Evolutionary conservation across 2,797 vertebrate species (phyloP).

Genomic region (Sebastes diploproa): DNA sequence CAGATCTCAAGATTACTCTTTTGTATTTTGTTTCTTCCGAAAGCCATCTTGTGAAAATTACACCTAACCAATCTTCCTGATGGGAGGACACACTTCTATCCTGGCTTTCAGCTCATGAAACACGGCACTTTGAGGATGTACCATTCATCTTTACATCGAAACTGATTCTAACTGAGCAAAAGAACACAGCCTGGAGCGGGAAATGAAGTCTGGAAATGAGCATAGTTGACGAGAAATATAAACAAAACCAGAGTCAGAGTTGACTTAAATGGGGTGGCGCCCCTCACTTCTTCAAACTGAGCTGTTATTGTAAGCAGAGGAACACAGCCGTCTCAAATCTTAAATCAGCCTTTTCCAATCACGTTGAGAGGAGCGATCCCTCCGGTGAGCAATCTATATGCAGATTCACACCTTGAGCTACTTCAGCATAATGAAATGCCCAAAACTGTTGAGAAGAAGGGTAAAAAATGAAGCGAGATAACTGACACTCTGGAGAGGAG

Average conservation of each 20-base stretch:
- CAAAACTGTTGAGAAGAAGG: constrained; percentile 68
- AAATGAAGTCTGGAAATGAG: constrained; percentile 12
- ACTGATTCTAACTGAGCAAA: not conserved
- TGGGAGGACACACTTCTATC: constrained; percentile 49
- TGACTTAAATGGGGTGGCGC: constrained; percentile 28
- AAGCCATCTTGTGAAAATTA: constrained; percentile 61
- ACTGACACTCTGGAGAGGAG: constrained; percentile 64
- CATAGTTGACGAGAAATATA: constrained; percentile 32
- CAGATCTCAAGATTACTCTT: constrained; percentile 47
- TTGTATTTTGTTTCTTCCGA: constrained; percentile 53
- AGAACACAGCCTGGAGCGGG: constrained; percentile 8
- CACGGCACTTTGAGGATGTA: constrained; percentile 44
- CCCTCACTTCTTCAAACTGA: constrained; percentile 22
- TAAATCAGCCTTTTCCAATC: constrained; percentile 67
- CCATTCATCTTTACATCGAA: constrained; percentile 43
- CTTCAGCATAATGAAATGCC: constrained; percentile 75
- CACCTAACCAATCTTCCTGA: constrained; percentile 46
- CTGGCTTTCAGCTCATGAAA: constrained; percentile 47
- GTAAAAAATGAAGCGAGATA: constrained; percentile 69
- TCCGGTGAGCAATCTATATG: constrained; percentile 78
- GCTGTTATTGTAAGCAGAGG: constrained; percentile 50
- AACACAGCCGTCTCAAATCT: constrained; percentile 51
- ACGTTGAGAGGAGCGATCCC: constrained; percentile 63
- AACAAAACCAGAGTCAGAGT: constrained; percentile 30
- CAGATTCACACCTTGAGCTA: constrained; percentile 81